These are phyloP conservation scores for Apis laboriosa DNA, from an alignment of 1,140 invertebrate genomes.

Conservation along the genomic window DNA sequence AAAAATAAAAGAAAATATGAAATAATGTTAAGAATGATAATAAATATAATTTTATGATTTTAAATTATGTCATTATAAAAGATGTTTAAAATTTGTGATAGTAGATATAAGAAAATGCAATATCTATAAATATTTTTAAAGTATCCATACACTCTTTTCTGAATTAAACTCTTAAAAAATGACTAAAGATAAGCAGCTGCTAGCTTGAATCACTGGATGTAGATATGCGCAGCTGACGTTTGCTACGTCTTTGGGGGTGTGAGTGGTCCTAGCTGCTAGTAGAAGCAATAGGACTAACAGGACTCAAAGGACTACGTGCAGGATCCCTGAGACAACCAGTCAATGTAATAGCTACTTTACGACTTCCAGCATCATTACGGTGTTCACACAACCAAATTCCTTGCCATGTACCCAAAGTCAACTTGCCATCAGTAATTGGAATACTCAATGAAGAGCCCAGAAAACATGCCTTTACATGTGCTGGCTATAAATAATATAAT, in stretches of 20 bases:
- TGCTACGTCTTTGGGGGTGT: constrained; percentile 79
- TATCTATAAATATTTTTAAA: constrained; percentile 30
- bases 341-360: constrained; percentile 94
- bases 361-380: constrained; percentile 95
- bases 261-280: constrained; percentile 91
- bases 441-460: constrained; percentile 96
- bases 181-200: constrained; percentile 76
- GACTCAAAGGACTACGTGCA: constrained; percentile 90
- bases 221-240: constrained; percentile 78
- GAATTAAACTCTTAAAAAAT: constrained; percentile 71
- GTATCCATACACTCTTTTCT: constrained; percentile 72
- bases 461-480: constrained; percentile 98
- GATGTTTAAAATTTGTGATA: constrained; percentile 1
- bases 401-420: constrained; percentile 98
- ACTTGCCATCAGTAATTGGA: constrained; percentile 96
- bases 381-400: constrained; percentile 99
- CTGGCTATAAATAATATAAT: constrained; percentile 87
- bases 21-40: background rate
- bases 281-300: constrained; percentile 91
- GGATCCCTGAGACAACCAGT: constrained; percentile 93
- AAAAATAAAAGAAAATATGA: background rate
- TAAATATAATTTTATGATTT: constrained; percentile 18
- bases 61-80: constrained; percentile 14
- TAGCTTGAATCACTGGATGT: constrained; percentile 79
- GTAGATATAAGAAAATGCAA: background rate